A percentile compares a stretch with the other conserved stretches of the same genome.
Conservation (phyloP, 2,113 vertebrate genomes). For the Barnardius zonarius region DNA sequence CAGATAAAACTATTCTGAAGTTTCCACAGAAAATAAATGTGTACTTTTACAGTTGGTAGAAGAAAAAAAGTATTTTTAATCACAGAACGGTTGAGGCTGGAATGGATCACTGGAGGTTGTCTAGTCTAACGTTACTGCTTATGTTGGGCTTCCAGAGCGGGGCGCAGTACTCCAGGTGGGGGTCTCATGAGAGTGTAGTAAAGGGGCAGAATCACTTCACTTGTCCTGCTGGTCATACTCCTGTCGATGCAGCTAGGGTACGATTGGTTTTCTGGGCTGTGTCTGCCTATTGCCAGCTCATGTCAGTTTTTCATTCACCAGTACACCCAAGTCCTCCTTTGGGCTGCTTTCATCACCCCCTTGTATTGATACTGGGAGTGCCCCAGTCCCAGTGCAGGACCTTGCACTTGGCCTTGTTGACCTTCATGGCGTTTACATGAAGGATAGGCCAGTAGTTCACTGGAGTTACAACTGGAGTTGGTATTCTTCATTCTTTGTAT, state of each 20-base stretch:
- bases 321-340: background rate
- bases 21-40: background rate
- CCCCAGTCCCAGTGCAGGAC: rapidly evolving
- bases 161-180: background rate
- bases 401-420: background rate
- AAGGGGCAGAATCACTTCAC: background rate
- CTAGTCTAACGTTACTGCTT: background rate
- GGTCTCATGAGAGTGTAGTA: background rate
- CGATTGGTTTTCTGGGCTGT: rapidly evolving
- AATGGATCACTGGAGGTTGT: background rate
- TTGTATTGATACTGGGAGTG: rapidly evolving
- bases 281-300: rapidly evolving
- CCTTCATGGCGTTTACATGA: background rate
- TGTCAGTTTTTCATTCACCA: background rate
- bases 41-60: background rate
- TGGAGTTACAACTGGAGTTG: background rate
- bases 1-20: background rate
- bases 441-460: background rate
- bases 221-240: rapidly evolving
- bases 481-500: background rate
- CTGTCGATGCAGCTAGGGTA: background rate
- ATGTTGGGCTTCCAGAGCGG: background rate
- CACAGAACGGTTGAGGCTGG: background rate
- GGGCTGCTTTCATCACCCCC: background rate
- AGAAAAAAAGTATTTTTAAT: background rate